Percentiles rank a stretch among this genome's conserved stretches.
These are phyloP conservation scores for Equus quagga DNA, from an alignment of 2,113 vertebrate genomes.

Conservation along the genomic window DNA sequence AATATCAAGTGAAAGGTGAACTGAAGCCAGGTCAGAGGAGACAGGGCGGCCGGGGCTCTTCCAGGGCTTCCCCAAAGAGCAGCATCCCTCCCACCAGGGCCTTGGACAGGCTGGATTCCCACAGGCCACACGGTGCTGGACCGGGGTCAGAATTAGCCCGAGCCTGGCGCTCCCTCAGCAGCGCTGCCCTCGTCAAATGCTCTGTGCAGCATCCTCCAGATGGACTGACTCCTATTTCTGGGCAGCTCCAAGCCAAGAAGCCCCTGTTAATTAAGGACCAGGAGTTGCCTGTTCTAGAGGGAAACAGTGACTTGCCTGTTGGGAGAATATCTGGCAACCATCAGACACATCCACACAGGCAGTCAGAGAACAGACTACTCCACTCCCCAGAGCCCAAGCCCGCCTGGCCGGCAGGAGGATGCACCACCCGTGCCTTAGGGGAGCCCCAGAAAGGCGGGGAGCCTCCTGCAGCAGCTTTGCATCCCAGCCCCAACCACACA, in stretches of 20 bases:
- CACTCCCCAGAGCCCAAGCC: not conserved
- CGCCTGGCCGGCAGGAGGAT: not conserved
- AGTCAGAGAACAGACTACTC: fast-evolving
- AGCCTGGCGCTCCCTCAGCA: not conserved
- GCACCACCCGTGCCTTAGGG: fast-evolving
- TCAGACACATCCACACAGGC: not conserved
- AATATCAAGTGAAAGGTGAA: not conserved
- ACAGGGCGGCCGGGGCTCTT: too few relatives aligned
- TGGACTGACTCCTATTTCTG: not conserved
- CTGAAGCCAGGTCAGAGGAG: not conserved
- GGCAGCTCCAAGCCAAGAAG: not conserved
- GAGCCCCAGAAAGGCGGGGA: not conserved
- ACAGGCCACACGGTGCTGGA: not conserved
- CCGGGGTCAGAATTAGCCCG: not conserved
- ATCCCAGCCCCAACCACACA: not conserved
- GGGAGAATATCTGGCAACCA: not conserved
- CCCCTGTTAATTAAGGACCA: not conserved
- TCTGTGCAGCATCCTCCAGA: not conserved
- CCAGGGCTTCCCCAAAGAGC: too few relatives aligned
- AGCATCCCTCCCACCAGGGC: too few relatives aligned
- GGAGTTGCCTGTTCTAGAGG: not conserved
- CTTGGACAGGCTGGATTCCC: not conserved
- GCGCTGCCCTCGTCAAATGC: not conserved
- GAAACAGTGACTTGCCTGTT: not conserved
- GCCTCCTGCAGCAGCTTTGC: too few relatives aligned